Evolutionary conservation across 35 echinoderm and acorn worm genomes (phyloP).

Genomic region (Anneissia japonica): DNA sequence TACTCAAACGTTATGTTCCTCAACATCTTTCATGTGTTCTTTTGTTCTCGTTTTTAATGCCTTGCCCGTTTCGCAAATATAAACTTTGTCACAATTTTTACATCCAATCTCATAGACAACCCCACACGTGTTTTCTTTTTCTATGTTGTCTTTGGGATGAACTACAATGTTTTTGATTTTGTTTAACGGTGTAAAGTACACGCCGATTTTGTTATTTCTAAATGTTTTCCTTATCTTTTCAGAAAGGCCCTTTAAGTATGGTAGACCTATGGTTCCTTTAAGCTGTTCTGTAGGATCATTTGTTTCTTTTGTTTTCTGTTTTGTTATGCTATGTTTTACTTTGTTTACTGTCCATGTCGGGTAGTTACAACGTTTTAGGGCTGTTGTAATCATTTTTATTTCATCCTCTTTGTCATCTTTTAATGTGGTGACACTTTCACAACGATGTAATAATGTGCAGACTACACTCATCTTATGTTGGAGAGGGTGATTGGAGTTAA

Average conservation of each 20-base stretch:
- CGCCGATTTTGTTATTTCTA: background rate
- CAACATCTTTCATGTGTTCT: too few relatives aligned
- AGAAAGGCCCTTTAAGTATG: background rate
- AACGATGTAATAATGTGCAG: background rate
- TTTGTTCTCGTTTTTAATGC: too few relatives aligned
- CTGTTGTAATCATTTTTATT: background rate
- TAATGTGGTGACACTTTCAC: background rate
- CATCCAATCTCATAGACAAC: background rate
- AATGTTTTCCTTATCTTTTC: background rate
- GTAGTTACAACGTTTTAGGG: conserved; percentile 25
- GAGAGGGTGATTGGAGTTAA: conserved; percentile 20
- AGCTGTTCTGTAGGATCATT: background rate
- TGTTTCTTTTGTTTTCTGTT: background rate
- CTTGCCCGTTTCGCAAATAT: too few relatives aligned
- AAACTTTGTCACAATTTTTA: too few relatives aligned
- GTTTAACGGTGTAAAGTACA: background rate
- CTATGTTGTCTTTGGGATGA: background rate
- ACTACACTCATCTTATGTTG: conserved; percentile 30
- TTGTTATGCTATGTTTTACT: background rate
- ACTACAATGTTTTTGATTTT: background rate
- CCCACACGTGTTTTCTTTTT: background rate
- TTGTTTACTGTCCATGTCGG: background rate
- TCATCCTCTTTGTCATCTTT: conserved; percentile 16
- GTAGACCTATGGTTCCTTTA: background rate
- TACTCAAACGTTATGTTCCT: too few relatives aligned